Conservation (phyloP, 2,113 vertebrate genomes). For the Antennarius striatus region DNA sequence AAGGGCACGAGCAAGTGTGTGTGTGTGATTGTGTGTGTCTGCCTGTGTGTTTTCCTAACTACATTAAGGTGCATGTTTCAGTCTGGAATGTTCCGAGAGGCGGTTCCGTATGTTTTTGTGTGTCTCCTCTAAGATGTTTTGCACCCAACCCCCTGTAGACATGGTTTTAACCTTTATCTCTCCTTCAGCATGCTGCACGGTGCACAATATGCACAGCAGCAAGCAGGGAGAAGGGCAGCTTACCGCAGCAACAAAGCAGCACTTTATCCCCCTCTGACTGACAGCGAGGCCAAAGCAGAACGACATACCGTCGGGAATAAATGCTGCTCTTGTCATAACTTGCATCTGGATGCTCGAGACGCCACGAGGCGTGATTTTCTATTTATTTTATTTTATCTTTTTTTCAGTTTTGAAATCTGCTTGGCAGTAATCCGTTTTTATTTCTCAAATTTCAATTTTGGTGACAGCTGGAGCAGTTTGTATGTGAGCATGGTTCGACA, state of each 20-base stretch:
- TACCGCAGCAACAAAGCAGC: constrained; percentile 55
- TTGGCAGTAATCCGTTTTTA: constrained; percentile 36
- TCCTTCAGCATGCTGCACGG: constrained; percentile 60
- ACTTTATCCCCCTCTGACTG: constrained; percentile 51
- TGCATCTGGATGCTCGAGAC: constrained; percentile 6
- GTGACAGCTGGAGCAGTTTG: neutral
- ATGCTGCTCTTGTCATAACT: constrained; percentile 5
- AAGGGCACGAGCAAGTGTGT: constrained; percentile 32
- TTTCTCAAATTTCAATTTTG: constrained; percentile 1
- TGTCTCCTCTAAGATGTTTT: neutral
- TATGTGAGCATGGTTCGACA: neutral
- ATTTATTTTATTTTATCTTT: too few relatives aligned
- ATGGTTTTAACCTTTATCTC: constrained; percentile 74
- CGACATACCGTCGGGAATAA: constrained; percentile 38
- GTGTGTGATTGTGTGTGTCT: too few relatives aligned
- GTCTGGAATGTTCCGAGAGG: constrained; percentile 1
- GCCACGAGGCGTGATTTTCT: neutral
- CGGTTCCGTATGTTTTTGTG: neutral
- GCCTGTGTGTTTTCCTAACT: neutral
- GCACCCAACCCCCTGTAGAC: constrained; percentile 50
- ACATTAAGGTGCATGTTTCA: neutral
- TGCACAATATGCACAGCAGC: constrained; percentile 35
- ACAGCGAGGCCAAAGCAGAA: constrained; percentile 43
- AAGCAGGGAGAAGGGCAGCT: constrained; percentile 36
- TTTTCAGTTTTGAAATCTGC: constrained; percentile 36